Percentiles rank a stretch among this genome's conserved stretches.
These are phyloP conservation scores for Gymnoscopelus microlampas DNA, from an alignment of 2,797 vertebrate species.

Conservation along the genomic window DNA sequence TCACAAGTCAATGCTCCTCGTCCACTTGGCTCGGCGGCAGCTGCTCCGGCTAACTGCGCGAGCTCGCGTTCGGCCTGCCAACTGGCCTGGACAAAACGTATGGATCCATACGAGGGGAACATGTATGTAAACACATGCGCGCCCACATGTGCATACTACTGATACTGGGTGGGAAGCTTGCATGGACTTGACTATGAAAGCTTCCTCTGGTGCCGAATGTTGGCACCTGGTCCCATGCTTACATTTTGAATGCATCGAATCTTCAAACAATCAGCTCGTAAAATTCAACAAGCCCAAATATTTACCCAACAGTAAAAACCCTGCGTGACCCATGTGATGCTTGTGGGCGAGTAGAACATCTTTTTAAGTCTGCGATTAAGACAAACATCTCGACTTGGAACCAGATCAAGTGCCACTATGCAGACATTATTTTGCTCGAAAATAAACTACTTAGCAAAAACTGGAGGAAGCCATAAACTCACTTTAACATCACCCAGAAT, in stretches of 20 bases:
- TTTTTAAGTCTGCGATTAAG: constrained; percentile 26
- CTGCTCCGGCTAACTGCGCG: constrained; percentile 4
- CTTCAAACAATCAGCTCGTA: constrained; percentile 33
- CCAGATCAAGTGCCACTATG: constrained; percentile 13
- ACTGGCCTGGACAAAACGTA: neutral
- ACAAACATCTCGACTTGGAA: constrained; percentile 26
- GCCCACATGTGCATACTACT: neutral
- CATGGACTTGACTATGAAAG: neutral
- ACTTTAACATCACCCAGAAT: constrained; percentile 5
- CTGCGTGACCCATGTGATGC: constrained; percentile 18
- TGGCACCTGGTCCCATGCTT: constrained; percentile 23
- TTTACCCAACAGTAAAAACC: constrained; percentile 41
- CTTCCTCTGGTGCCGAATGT: constrained; percentile 6
- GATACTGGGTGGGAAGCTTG: neutral
- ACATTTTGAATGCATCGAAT: constrained; percentile 19
- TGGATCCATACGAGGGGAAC: neutral
- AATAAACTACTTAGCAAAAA: constrained; percentile 9
- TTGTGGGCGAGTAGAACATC: constrained; percentile 14
- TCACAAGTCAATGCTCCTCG: neutral
- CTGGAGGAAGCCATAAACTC: constrained; percentile 14
- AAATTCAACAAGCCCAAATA: constrained; percentile 50
- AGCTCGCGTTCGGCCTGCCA: neutral
- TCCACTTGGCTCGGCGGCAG: constrained; percentile 4
- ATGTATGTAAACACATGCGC: constrained; percentile 6
- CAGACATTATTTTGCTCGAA: neutral